These are phyloP conservation scores for Callyntrura guangdongensis DNA, from an alignment of 2,888 invertebrate species.

Conservation along the genomic window DNA sequence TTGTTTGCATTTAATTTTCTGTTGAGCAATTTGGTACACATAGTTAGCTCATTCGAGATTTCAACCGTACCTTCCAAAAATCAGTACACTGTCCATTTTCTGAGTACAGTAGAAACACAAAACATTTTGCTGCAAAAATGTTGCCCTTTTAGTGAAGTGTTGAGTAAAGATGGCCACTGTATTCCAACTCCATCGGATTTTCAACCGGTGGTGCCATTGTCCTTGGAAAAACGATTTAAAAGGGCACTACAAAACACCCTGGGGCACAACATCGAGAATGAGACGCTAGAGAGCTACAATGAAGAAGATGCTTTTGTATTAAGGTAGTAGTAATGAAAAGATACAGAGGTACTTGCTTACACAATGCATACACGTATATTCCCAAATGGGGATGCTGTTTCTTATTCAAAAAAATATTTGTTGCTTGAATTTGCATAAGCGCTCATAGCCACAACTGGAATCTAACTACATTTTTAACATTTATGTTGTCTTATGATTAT, in stretches of 20 bases:
- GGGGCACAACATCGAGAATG: background rate
- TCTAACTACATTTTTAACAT: too few relatives aligned
- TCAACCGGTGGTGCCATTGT: constrained; percentile 11
- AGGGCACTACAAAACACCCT: background rate
- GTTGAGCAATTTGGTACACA: background rate
- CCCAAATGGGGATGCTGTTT: too few relatives aligned
- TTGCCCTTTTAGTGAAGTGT: constrained; percentile 31
- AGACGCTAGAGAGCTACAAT: background rate
- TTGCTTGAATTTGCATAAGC: too few relatives aligned
- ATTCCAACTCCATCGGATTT: background rate
- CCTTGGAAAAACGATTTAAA: constrained; percentile 39
- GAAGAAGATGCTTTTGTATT: background rate
- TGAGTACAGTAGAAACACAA: constrained; percentile 34
- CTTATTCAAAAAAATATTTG: too few relatives aligned
- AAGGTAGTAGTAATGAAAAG: constrained; percentile 1
- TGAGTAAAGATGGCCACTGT: constrained; percentile 44
- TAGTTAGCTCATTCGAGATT: background rate
- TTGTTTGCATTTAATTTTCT: background rate
- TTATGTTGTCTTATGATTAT: too few relatives aligned
- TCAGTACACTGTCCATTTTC: constrained; percentile 22
- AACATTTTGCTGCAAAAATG: constrained; percentile 50
- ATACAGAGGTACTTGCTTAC: too few relatives aligned
- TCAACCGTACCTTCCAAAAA: background rate
- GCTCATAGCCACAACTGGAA: too few relatives aligned
- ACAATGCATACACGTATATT: too few relatives aligned